Conservation (phyloP, 2,797 vertebrate species). For the Sebastes baramenuke region DNA sequence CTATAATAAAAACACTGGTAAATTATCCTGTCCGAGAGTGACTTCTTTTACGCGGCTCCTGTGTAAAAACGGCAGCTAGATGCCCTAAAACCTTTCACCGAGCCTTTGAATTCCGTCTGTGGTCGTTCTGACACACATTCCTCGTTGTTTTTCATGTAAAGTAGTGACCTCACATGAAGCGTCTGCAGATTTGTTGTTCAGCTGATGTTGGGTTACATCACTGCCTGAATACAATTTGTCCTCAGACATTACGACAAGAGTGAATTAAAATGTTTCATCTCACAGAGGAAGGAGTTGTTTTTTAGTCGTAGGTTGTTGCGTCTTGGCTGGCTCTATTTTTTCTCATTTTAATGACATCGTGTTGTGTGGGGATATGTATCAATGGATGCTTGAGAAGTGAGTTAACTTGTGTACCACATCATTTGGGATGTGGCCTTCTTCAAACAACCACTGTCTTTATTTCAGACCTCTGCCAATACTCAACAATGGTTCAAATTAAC, state of each 20-base stretch:
- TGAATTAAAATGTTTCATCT: slow-evolving; percentile 32
- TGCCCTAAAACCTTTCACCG: slow-evolving; percentile 21
- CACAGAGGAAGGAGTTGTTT: slow-evolving; percentile 1
- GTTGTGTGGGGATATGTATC: background rate
- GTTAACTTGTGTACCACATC: background rate
- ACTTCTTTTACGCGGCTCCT: slow-evolving; percentile 15
- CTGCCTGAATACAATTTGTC: slow-evolving; percentile 35
- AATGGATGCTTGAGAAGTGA: background rate
- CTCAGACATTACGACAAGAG: slow-evolving; percentile 60
- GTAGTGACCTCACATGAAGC: slow-evolving; percentile 63
- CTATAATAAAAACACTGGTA: background rate
- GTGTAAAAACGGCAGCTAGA: slow-evolving; percentile 12
- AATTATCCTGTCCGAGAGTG: background rate
- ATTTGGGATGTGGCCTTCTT: background rate
- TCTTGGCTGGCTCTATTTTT: slow-evolving; percentile 12
- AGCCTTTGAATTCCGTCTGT: slow-evolving; percentile 58
- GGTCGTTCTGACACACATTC: slow-evolving; percentile 55
- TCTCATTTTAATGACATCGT: background rate
- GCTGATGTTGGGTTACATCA: slow-evolving; percentile 63
- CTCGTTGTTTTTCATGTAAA: slow-evolving; percentile 60
- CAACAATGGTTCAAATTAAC: background rate
- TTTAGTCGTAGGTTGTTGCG: slow-evolving; percentile 18
- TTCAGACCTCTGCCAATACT: background rate
- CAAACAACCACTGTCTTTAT: background rate
- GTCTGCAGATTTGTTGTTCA: slow-evolving; percentile 57